Percentiles rank a stretch among this genome's conserved stretches.
Conservation (phyloP, 2,797 vertebrate genomes). For the Sparus aurata region DNA sequence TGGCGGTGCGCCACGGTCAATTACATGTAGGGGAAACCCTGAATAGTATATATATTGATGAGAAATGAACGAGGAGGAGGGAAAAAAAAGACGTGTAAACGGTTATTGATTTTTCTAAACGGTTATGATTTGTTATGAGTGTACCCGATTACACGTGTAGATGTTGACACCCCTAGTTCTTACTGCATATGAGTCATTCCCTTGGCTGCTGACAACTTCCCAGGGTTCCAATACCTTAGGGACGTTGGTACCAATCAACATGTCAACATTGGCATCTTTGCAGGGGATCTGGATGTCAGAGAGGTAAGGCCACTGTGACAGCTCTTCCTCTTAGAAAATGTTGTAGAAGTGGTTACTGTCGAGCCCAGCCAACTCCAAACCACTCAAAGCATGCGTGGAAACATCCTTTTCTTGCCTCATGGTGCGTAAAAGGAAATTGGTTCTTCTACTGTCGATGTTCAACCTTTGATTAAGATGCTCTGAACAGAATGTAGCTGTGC, state of each 20-base stretch:
- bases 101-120: too few species aligned
- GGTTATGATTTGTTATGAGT: too few species aligned
- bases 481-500: neutral
- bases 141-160: too few species aligned
- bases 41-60: too few species aligned
- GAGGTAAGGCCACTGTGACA: neutral
- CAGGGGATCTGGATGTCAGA: neutral
- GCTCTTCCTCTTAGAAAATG: neutral
- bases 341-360: neutral
- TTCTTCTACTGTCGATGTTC: neutral
- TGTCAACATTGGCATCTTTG: neutral
- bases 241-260: neutral
- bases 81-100: too few species aligned
- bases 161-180: too few species aligned
- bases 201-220: neutral
- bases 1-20: too few species aligned
- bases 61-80: too few species aligned
- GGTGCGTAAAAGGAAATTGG: neutral
- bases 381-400: rapidly evolving
- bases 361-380: neutral
- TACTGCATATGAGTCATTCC: neutral
- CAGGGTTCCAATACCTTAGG: neutral
- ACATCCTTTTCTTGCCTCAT: neutral
- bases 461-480: neutral
- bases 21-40: too few species aligned